Evolutionary conservation across 2,797 vertebrate species (phyloP).

Genomic region (Helicolenus hilgendorfi): DNA sequence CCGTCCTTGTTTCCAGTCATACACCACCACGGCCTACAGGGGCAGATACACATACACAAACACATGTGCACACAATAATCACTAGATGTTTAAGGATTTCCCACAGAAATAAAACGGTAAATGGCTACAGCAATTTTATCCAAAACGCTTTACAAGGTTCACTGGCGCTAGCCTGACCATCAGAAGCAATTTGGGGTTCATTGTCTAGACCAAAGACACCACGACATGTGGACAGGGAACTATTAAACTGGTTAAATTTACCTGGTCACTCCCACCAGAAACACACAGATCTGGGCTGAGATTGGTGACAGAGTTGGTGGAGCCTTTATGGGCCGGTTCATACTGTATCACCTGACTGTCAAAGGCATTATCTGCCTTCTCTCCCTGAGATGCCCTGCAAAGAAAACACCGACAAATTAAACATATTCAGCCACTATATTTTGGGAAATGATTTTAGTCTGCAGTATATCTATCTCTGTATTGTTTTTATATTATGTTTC

Average conservation of each 20-base stretch:
- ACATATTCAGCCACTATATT: no score
- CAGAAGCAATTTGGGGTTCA: neutral
- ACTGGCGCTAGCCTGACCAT: no score
- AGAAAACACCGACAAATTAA: conserved; percentile 3
- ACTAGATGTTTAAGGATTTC: neutral
- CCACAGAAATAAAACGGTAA: neutral
- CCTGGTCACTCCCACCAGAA: conserved; percentile 95
- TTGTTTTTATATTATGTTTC: neutral
- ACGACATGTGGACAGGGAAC: neutral
- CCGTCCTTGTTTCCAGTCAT: conserved; percentile 94
- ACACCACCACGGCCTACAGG: conserved; percentile 92
- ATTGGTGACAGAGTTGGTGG: conserved; percentile 91
- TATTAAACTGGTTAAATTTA: conserved; percentile 28
- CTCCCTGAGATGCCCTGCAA: conserved; percentile 85
- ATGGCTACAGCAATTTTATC: neutral
- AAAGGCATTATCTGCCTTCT: conserved; percentile 73
- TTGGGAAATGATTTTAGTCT: neutral
- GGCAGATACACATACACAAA: conserved; percentile 13
- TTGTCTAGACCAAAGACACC: neutral
- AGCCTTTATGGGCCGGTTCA: conserved; percentile 89
- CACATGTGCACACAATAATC: neutral
- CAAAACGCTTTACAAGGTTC: neutral
- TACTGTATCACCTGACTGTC: conserved; percentile 83
- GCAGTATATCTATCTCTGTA: neutral
- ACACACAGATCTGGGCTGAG: conserved; percentile 93